These are phyloP conservation scores for Vesta saturnalis DNA, from an alignment of 2,888 invertebrate genomes.

Conservation along the genomic window DNA sequence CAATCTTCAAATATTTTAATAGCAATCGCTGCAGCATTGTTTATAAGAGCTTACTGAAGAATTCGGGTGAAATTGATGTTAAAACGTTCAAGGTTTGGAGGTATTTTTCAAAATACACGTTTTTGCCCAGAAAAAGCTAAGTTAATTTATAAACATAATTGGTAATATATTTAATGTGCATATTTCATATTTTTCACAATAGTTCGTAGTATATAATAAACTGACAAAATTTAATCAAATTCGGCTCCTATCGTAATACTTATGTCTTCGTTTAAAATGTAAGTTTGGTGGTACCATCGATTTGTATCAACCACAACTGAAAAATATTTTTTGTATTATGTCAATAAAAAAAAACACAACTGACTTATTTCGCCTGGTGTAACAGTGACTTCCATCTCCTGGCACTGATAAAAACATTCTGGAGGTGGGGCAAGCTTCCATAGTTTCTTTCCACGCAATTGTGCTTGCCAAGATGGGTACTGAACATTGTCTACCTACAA, in stretches of 20 bases:
- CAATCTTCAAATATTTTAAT: no score
- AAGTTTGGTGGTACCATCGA: conserved; percentile 94
- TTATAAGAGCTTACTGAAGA: no score
- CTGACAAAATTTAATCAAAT: conserved; percentile 76
- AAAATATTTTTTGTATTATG: no score
- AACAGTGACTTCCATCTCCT: conserved; percentile 74
- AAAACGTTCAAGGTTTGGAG: no score
- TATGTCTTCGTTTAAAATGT: conserved; percentile 85
- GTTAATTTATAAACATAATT: no score
- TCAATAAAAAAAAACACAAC: conserved; percentile 52
- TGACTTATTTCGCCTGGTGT: conserved; percentile 91
- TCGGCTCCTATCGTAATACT: conserved; percentile 98
- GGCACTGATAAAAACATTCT: conserved; percentile 87
- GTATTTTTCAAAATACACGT: no score
- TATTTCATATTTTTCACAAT: no score
- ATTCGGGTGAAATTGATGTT: no score
- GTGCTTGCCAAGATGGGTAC: conserved; percentile 97
- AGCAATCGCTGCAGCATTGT: no score
- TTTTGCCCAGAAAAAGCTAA: no score
- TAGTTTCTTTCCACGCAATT: conserved; percentile 85
- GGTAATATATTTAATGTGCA: no score
- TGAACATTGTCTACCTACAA: conserved; percentile 91
- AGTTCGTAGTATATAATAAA: background rate
- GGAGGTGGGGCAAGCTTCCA: conserved; percentile 94
- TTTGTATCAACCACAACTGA: conserved; percentile 94